Percentiles rank a stretch among this genome's conserved stretches.
These are phyloP conservation scores for Lampris megalopsis DNA, from an alignment of 2,113 vertebrate genomes.

Conservation along the genomic window DNA sequence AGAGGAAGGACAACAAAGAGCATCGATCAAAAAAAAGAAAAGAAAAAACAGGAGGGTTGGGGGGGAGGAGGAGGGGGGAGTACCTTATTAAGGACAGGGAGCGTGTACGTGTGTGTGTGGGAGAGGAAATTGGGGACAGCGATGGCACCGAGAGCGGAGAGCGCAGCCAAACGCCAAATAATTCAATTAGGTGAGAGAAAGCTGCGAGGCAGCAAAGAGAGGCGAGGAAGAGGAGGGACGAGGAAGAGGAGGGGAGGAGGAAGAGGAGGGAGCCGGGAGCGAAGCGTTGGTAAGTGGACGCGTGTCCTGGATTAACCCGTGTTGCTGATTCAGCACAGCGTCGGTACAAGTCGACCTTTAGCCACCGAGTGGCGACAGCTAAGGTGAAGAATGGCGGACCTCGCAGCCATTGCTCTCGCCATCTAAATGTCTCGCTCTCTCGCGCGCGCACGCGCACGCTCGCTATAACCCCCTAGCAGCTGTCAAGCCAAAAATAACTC, in stretches of 20 bases:
- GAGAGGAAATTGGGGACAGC: constrained; percentile 3
- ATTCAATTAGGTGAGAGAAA: constrained; percentile 44
- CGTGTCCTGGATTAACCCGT: constrained; percentile 61
- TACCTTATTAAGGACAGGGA: too few species aligned
- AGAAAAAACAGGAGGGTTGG: not conserved
- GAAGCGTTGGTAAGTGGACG: constrained; percentile 32
- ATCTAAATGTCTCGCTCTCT: not conserved
- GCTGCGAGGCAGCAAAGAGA: constrained; percentile 20
- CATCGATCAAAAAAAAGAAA: not conserved
- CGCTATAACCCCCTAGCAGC: not conserved
- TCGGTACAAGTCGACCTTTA: constrained; percentile 40
- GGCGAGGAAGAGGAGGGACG: constrained; percentile 18
- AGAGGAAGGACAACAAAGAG: constrained; percentile 15
- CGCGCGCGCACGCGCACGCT: not conserved
- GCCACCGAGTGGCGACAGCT: constrained; percentile 4
- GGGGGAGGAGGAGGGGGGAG: too few species aligned
- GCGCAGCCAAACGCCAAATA: constrained; percentile 19
- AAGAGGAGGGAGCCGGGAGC: not conserved
- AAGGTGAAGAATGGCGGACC: not conserved
- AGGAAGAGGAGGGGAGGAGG: constrained; percentile 1
- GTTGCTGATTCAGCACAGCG: constrained; percentile 53
- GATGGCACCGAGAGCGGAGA: constrained; percentile 8
- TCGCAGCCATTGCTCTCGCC: not conserved
- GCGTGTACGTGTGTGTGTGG: not conserved
- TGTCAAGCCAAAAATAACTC: not conserved